Base-by-base conservation (phyloP, 2,888 invertebrate species). In the Pollenia griseotomentosa region DNA sequence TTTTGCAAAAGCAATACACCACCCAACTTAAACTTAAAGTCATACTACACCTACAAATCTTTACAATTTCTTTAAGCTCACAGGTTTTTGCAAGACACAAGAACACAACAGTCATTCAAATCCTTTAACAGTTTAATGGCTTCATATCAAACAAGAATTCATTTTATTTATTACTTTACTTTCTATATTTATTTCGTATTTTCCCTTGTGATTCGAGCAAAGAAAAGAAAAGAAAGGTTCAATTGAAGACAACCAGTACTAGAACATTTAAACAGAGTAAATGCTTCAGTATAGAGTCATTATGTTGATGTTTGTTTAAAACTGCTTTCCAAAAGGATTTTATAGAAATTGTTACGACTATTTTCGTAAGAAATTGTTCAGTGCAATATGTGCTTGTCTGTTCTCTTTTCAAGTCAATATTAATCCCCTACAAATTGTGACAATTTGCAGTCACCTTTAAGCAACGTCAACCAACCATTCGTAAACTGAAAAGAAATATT, bases 381-480 rank as follows among this genome's bases (percentile, higher is more conserved):
- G 23, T 44, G 46, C 40, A 23, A 14, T 23, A 44, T 51, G 12
- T 59, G 16, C 14, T 57, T 59, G 11, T 48, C 12, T 63, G 4
- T 73, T 66, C 5, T 59, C 33, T n/a, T 12, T 40, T 46, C 71
- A 48, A 71, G 42, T 65, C 40, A 42, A 57, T 65, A 48, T 16
- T 63, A 78, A 80, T 80, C 74, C 71, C 57, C 14, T 57, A 85
- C 74, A 85, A 85, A 85, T 80, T 85, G 74, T 55, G 74, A 61
- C 80, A 80, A 80, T 85, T 78, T 83, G 23, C 70, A 23, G 61
- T 55, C 74, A 75, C 74, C 80, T 68, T 68, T 70, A 55, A 74
- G 16, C 19, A 57, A 42, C 42, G 40, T 51, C 68, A 44, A 51
- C 23, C 68, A 44, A 51, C 23, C 16, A 44, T 74, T n/a, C 12